Conservation (phyloP, 1,140 invertebrate species). For the Archegozetes longisetosus region DNA sequence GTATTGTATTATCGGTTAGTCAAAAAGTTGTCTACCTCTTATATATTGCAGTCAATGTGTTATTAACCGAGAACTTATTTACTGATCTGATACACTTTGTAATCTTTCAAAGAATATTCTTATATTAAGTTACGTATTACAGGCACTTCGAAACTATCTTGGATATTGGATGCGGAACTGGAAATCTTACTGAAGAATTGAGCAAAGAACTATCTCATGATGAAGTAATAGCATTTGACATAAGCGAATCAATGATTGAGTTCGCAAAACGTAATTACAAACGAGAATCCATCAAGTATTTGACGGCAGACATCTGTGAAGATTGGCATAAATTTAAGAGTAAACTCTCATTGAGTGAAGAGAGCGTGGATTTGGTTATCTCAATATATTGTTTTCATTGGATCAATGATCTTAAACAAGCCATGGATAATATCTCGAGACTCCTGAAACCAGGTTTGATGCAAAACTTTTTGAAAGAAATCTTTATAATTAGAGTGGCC, state of each 20-base stretch:
- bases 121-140: too few species aligned
- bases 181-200: background rate
- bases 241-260: background rate
- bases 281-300: background rate
- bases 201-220: background rate
- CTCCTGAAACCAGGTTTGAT: background rate
- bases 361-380: background rate
- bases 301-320: background rate
- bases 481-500: too few species aligned
- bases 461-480: background rate
- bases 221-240: background rate
- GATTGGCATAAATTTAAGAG: background rate
- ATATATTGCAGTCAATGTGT: too few species aligned
- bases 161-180: background rate
- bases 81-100: too few species aligned
- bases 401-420: background rate
- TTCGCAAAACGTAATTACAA: background rate
- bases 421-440: background rate
- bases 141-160: background rate
- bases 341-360: background rate
- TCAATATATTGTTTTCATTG: slow-evolving; percentile 5
- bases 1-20: too few species aligned
- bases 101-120: too few species aligned
- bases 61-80: too few species aligned
- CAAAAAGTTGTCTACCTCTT: too few species aligned